Percentiles rank a stretch among this genome's conserved stretches.
Conservation (phyloP, 2,888 invertebrate genomes). For the Acheta domesticus region DNA sequence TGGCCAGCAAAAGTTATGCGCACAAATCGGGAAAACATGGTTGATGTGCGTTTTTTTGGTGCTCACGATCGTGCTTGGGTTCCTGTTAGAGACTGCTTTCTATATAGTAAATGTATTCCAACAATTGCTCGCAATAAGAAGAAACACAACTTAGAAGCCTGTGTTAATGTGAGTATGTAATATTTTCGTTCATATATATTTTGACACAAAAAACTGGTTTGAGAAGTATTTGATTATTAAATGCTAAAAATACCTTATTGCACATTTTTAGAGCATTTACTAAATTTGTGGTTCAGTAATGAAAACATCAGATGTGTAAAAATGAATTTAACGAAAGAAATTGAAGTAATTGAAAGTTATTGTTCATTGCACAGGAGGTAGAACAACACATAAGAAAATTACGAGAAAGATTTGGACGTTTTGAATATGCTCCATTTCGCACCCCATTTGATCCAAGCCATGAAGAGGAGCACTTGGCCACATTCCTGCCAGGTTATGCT, state of each 20-base stretch:
- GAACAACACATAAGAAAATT: conserved; percentile 72
- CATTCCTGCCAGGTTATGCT: conserved; percentile 56
- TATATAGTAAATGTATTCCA: conserved; percentile 51
- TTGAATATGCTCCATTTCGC: conserved; percentile 69
- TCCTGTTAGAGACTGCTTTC: conserved; percentile 57
- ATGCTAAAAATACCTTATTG: too few species aligned
- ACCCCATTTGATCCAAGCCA: conserved; percentile 63
- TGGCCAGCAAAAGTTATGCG: conserved; percentile 96
- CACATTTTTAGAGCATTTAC: too few species aligned
- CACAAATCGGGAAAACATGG: conserved; percentile 59
- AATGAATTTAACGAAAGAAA: neutral
- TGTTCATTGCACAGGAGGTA: conserved; percentile 60
- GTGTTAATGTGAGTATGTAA: conserved; percentile 53
- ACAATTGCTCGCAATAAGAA: conserved; percentile 55
- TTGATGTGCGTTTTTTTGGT: conserved; percentile 93
- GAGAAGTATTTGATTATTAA: too few species aligned
- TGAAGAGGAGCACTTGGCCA: conserved; percentile 59
- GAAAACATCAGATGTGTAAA: too few species aligned
- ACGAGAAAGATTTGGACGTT: conserved; percentile 65
- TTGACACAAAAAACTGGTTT: neutral
- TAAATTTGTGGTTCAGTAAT: too few species aligned
- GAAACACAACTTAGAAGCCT: conserved; percentile 55
- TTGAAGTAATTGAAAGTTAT: neutral
- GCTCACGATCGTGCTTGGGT: conserved; percentile 94
- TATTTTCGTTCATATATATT: neutral